Evolutionary conservation across 2,888 invertebrate species (phyloP).

Genomic region (Eretmocerus hayati): DNA sequence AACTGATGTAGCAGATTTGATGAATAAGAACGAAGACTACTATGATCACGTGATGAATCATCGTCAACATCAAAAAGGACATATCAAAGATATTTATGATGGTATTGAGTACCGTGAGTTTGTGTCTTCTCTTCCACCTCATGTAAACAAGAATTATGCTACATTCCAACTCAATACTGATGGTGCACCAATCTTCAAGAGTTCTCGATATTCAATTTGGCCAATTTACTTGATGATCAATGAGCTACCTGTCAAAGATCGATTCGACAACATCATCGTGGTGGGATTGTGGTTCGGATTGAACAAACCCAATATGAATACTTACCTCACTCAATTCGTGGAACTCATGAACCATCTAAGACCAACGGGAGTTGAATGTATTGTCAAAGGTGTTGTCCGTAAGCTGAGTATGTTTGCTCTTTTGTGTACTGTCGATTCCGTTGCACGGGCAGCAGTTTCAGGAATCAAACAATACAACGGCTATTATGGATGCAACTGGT

Average conservation of each 20-base stretch:
- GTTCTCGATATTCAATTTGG: conserved; percentile 1
- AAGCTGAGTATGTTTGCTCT: not conserved
- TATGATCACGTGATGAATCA: not conserved
- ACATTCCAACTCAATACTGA: not conserved
- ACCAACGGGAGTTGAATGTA: not conserved
- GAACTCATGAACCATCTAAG: not conserved
- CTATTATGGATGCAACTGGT: not conserved
- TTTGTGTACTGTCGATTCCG: not conserved
- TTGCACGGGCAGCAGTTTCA: not conserved
- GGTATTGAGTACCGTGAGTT: not conserved
- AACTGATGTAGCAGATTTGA: not conserved
- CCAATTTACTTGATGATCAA: conserved; percentile 1
- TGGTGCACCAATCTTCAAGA: not conserved
- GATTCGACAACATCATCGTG: not conserved
- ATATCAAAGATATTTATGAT: not conserved
- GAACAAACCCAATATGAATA: not conserved
- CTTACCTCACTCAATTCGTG: not conserved
- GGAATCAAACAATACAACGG: not conserved
- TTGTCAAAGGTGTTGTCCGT: not conserved
- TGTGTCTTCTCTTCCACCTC: too few relatives aligned
- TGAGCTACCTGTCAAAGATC: not conserved
- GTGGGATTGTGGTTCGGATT: not conserved
- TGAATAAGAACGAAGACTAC: not conserved
- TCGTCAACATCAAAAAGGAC: not conserved
- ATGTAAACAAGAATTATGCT: not conserved